Evolutionary conservation across 2,797 vertebrate species (phyloP).

Genomic region (Phataginus tetradactyla): DNA sequence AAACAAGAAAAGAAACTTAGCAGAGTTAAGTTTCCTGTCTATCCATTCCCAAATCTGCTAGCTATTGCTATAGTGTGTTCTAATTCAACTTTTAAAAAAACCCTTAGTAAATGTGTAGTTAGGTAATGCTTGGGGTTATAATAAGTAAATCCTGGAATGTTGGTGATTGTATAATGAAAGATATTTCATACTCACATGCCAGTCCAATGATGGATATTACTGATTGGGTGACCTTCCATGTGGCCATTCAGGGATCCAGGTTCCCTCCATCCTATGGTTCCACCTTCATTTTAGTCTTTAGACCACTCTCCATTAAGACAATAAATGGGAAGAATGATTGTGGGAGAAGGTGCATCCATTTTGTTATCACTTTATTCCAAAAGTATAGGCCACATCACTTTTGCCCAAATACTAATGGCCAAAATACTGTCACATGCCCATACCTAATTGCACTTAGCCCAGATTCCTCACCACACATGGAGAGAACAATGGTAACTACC

Average conservation of each 20-base stretch:
- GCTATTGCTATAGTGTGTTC: not conserved
- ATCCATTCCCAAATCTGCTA: not conserved
- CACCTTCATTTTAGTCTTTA: not conserved
- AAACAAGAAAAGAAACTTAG: not conserved
- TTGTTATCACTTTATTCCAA: not conserved
- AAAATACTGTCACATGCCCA: not conserved
- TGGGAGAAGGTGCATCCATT: not conserved
- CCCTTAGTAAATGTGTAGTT: not conserved
- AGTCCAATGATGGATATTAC: not conserved
- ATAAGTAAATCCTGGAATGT: not conserved
- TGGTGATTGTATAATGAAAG: not conserved
- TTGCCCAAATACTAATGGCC: not conserved
- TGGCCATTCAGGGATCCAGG: not conserved
- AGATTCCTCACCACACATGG: not conserved
- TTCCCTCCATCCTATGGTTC: not conserved
- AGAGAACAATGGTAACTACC: not conserved
- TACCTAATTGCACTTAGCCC: not conserved
- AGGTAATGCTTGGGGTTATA: not conserved
- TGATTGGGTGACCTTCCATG: not conserved
- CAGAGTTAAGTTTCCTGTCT: not conserved
- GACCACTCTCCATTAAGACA: not conserved
- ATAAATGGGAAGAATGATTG: not conserved
- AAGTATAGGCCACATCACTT: not conserved
- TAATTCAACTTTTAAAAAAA: not conserved
- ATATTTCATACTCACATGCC: not conserved